These are phyloP conservation scores for Drosophila merina DNA, from an alignment of 2,888 invertebrate genomes.

Conservation along the genomic window DNA sequence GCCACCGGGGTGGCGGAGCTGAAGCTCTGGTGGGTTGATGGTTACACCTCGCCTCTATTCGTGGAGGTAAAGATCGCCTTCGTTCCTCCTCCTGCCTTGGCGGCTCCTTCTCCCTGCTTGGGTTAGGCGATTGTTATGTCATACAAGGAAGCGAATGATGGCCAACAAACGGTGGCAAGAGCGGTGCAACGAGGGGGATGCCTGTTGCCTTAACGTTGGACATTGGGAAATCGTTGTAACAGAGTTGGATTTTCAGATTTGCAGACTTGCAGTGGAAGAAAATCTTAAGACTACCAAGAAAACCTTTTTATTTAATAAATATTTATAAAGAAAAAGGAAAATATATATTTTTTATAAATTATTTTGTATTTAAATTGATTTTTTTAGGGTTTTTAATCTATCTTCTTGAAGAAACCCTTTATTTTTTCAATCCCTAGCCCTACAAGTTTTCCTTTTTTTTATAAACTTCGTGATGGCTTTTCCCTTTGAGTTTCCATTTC, in stretches of 20 bases:
- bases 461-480: slow-evolving; percentile 11
- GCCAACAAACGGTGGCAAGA: slow-evolving; percentile 31
- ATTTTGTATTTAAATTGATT: too few species aligned
- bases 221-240: slow-evolving; percentile 36
- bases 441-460: neutral
- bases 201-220: slow-evolving; percentile 26
- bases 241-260: slow-evolving; percentile 26
- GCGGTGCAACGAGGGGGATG: neutral
- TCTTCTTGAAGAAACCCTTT: too few species aligned
- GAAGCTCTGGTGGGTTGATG: neutral
- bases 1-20: slow-evolving; percentile 1
- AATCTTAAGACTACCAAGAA: neutral
- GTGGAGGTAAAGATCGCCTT: slow-evolving; percentile 74
- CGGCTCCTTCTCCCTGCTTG: slow-evolving; percentile 24
- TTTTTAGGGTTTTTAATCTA: too few species aligned
- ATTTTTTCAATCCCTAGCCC: too few species aligned
- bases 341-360: too few species aligned
- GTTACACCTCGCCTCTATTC: slow-evolving; percentile 29
- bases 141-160: slow-evolving; percentile 79
- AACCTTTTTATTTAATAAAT: neutral
- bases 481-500: slow-evolving; percentile 39
- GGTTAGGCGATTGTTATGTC: slow-evolving; percentile 70
- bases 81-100: slow-evolving; percentile 43
- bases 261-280: slow-evolving; percentile 1
- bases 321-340: too few species aligned